Percentiles rank a stretch among this genome's conserved stretches.
Evolutionary conservation across 2,797 vertebrate species (phyloP).

Genomic region (Euthynnus affinis): DNA sequence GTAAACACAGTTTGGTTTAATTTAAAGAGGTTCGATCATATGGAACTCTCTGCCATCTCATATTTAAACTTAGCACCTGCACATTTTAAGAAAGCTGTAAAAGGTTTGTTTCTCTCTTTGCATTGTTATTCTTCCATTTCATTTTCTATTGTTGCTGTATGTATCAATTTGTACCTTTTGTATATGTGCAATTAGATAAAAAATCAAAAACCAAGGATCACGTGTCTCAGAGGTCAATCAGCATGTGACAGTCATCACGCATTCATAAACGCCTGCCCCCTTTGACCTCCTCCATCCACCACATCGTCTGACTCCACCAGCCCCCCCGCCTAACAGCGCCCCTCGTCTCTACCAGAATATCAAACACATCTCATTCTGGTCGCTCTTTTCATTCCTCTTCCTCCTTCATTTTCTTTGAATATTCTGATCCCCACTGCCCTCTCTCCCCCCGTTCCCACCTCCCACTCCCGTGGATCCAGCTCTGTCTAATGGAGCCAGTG

Average conservation of each 20-base stretch:
- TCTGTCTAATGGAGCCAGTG: constrained; percentile 66
- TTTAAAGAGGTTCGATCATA: too few relatives aligned
- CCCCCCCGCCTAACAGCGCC: neutral
- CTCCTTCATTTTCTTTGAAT: constrained; percentile 47
- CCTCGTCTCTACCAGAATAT: constrained; percentile 28
- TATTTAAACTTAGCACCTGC: too few relatives aligned
- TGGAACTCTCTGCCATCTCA: too few relatives aligned
- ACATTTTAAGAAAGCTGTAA: too few relatives aligned
- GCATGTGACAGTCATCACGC: constrained; percentile 45
- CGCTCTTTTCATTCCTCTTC: constrained; percentile 39
- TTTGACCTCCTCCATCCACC: constrained; percentile 17
- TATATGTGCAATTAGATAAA: neutral
- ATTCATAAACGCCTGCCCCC: constrained; percentile 15
- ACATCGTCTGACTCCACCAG: constrained; percentile 2
- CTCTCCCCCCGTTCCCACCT: constrained; percentile 2
- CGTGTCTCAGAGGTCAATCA: constrained; percentile 19
- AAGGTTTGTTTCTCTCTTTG: too few relatives aligned
- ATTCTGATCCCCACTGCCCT: constrained; percentile 30
- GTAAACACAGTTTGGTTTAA: too few relatives aligned
- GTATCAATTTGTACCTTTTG: neutral
- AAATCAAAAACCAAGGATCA: neutral
- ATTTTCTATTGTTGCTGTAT: neutral
- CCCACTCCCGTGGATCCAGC: constrained; percentile 34
- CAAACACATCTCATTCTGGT: constrained; percentile 47
- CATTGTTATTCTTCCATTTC: too few relatives aligned